Conservation (phyloP, 2,113 vertebrate species). For the Hystrix cristata region DNA sequence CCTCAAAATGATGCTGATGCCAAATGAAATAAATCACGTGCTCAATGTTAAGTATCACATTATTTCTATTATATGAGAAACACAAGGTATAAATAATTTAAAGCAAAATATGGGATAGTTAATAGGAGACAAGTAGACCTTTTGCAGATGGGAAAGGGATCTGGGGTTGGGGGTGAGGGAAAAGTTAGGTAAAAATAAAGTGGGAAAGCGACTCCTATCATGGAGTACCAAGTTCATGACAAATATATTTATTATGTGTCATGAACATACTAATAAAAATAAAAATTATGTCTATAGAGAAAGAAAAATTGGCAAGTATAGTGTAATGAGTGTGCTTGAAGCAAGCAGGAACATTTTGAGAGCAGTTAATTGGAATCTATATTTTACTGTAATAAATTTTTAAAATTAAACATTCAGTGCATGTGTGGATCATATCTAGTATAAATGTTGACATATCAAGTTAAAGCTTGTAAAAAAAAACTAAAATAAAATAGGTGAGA, state of each 20-base stretch:
- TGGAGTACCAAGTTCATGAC: neutral
- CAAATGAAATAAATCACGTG: neutral
- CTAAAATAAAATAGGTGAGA: neutral
- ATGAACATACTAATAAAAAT: neutral
- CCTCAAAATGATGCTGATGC: neutral
- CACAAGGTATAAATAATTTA: neutral
- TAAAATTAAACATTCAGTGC: neutral
- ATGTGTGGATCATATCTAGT: neutral
- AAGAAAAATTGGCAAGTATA: neutral
- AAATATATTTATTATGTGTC: neutral
- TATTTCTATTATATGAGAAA: neutral
- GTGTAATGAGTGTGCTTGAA: neutral
- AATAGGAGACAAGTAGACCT: neutral
- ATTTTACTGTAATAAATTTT: neutral
- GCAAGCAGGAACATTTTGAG: neutral
- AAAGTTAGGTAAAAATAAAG: neutral
- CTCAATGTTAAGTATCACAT: neutral
- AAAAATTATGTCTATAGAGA: neutral
- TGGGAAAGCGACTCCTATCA: neutral
- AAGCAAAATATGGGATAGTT: neutral
- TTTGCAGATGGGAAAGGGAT: neutral
- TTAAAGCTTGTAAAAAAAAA: neutral
- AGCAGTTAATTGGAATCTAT: neutral
- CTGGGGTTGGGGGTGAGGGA: neutral
- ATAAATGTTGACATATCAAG: neutral